Evolutionary conservation across 2,797 vertebrate genomes (phyloP).

Genomic region (Cynopterus sphinx): DNA sequence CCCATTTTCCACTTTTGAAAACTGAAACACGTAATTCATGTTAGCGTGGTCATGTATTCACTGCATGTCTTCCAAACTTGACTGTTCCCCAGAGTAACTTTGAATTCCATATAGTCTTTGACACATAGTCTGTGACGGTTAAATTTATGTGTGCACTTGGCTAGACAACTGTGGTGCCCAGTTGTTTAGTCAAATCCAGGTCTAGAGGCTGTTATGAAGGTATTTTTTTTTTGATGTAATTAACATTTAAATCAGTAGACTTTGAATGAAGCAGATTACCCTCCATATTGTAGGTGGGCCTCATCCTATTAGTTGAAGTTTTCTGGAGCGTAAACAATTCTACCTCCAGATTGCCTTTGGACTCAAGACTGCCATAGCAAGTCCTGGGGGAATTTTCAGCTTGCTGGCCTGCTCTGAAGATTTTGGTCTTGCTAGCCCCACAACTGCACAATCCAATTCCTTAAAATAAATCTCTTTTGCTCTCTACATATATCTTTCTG

Average conservation of each 20-base stretch:
- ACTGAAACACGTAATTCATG: background rate
- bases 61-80: background rate
- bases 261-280: background rate
- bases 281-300: background rate
- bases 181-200: background rate
- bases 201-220: background rate
- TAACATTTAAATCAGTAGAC: background rate
- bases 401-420: background rate
- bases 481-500: background rate
- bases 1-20: background rate
- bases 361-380: background rate
- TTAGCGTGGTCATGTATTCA: background rate
- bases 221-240: background rate
- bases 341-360: background rate
- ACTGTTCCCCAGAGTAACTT: background rate
- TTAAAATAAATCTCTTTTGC: background rate
- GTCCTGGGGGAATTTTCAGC: background rate
- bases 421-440: background rate
- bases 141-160: background rate
- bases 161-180: background rate
- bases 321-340: background rate
- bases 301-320: background rate
- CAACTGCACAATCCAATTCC: background rate
- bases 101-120: background rate
- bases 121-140: background rate